Percentiles rank a stretch among this genome's conserved stretches.
phyloP scores from a whole-genome alignment of 2,797 vertebrate species.

The Onychomys leucogaster region DNA sequence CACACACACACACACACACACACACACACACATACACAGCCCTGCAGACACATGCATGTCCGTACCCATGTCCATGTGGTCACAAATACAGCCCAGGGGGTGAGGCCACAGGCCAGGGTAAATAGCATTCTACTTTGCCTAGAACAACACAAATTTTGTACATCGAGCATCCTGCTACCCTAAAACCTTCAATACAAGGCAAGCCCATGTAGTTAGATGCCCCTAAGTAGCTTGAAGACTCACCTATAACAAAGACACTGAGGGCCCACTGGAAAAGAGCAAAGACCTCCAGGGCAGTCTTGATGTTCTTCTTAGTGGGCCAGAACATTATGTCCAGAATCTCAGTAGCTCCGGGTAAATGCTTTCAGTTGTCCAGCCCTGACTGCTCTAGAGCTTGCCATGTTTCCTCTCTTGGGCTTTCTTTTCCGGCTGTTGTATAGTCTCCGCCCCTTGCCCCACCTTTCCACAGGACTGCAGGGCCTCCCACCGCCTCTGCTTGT shows the following conservation, averaged over 20 bases:
- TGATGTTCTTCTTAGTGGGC: slow-evolving; percentile 68
- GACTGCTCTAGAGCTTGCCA: neutral
- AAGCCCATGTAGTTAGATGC: neutral
- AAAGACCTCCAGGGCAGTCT: slow-evolving; percentile 62
- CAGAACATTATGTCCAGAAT: slow-evolving; percentile 61
- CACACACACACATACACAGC: neutral
- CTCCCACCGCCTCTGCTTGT: neutral
- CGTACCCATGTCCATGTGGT: neutral
- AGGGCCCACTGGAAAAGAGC: slow-evolving; percentile 71
- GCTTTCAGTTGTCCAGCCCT: neutral
- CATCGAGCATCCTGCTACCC: neutral
- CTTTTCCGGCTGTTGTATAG: neutral
- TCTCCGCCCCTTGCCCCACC: neutral
- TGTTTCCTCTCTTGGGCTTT: slow-evolving; percentile 44
- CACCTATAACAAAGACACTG: neutral
- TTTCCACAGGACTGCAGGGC: neutral
- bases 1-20: neutral
- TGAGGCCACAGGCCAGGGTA: neutral
- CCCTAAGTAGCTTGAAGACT: slow-evolving; percentile 54
- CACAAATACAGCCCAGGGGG: neutral
- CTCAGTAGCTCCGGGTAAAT: neutral
- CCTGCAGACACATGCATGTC: neutral
- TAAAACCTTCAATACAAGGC: neutral
- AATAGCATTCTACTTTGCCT: neutral
- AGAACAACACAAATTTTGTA: neutral